Base-by-base conservation (phyloP, 2,113 vertebrate genomes). In the Emydura subglobosa region DNA sequence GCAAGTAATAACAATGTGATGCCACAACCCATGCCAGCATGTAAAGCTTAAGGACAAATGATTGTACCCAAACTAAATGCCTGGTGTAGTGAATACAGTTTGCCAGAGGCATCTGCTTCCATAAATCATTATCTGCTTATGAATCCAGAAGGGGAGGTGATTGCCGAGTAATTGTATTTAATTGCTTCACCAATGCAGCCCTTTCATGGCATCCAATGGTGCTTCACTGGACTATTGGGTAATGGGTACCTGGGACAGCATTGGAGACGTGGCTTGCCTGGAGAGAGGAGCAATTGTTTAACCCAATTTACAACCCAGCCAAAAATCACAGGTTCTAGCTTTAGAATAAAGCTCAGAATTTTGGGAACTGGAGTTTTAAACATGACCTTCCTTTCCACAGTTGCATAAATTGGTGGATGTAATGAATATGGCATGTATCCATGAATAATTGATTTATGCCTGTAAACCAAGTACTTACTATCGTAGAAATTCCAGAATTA, bases 281-380 rank as follows among this genome's bases (percentile, higher is more conserved):
- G 27, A 61, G 72, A n/a, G 83, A 94, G 86, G 44, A 93, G 29
- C n/a, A 72, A 25, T 79, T 4, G 0, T 76, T 82, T 4, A 4
- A 51, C 1, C 82, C 42, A 91, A 85, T 85, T 85, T 49, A 76
- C 92, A 82, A 11, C 1, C 80, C 14, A 17, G 14, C 31, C 61
- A 65, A 65, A 65, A 34, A 34, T 4, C 34, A 25, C 34, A 65
- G n/a, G 61, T 81, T 93, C 61, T 87, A 50, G 44, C 87, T 86
- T 91, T 93, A 91, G 84, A 76, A 57, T 55, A 90, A 90, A 59
- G 47, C 88, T 92, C 79, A 80, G 81, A 89, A 78, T 93, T 89
- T 83, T 81, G 86, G 88, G 95, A 87, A 95, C 94, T 93, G 72
- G n/a, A 72, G 72, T 92, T 95, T 92, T 74, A 85, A 82, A 65